A percentile compares a stretch with the other conserved stretches of the same genome.
phyloP scores from a whole-genome alignment of 2,797 vertebrate species.

The Mormyrops boulengeri region DNA sequence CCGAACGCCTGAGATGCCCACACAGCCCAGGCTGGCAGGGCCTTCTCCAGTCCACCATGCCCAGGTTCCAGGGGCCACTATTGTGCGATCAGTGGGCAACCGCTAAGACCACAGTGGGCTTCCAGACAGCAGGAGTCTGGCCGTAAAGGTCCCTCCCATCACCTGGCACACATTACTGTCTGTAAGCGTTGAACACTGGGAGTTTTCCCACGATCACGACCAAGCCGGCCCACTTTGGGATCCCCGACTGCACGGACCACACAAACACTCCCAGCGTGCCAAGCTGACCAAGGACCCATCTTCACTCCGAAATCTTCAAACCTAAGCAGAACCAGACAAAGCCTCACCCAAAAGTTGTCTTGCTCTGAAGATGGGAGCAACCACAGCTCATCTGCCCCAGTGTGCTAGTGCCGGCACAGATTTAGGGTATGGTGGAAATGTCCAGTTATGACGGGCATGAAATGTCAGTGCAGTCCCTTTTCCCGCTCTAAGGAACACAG shows the following conservation, averaged over 20 bases:
- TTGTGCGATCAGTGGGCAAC: not conserved
- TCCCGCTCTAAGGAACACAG: not conserved
- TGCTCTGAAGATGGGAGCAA: not conserved
- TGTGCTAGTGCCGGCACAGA: not conserved
- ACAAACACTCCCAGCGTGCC: conserved; percentile 28
- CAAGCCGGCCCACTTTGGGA: conserved; percentile 15
- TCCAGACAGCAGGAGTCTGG: not conserved
- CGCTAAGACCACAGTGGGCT: not conserved
- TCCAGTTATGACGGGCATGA: not conserved
- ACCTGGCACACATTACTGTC: not conserved
- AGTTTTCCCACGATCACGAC: conserved; percentile 5
- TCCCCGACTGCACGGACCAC: conserved; percentile 44
- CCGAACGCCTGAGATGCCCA: not conserved
- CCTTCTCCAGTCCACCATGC: not conserved
- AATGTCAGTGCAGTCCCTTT: not conserved
- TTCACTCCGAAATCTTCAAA: not conserved
- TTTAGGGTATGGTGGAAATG: not conserved
- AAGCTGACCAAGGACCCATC: not conserved
- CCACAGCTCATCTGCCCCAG: not conserved
- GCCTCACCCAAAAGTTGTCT: not conserved
- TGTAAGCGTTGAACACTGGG: not conserved
- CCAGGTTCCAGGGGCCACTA: not conserved
- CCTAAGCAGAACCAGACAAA: not conserved
- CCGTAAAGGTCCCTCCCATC: not conserved
- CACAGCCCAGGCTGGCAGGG: not conserved